A percentile compares a stretch with the other conserved stretches of the same genome.
These are phyloP conservation scores for Megalonaias nervosa DNA, from an alignment of 1,140 invertebrate species.

Conservation along the genomic window DNA sequence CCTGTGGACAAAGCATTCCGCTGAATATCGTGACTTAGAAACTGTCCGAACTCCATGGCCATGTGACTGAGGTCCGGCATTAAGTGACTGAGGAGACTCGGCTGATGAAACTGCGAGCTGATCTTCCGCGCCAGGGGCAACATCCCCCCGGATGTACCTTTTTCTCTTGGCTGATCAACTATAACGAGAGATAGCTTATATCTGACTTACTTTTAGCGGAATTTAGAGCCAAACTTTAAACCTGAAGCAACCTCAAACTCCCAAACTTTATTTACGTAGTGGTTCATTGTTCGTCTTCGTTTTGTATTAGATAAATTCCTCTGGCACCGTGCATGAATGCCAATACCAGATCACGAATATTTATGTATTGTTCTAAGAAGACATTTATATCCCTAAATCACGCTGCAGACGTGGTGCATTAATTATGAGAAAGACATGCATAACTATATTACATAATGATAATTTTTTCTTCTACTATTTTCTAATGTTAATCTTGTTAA, in stretches of 20 bases:
- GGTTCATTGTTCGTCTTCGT: no score
- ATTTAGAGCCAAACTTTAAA: neutral
- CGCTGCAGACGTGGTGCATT: no score
- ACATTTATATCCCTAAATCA: no score
- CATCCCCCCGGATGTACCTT: neutral
- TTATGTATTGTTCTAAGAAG: no score
- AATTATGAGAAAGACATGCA: no score
- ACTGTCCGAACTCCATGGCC: slow-evolving; percentile 50
- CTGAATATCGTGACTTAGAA: slow-evolving; percentile 51
- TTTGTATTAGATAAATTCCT: neutral
- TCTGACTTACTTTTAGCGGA: neutral
- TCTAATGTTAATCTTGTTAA: no score
- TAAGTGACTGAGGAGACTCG: neutral
- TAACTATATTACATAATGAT: no score
- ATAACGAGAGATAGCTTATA: neutral
- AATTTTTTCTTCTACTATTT: no score
- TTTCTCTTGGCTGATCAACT: slow-evolving; percentile 11
- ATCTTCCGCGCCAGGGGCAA: slow-evolving; percentile 37
- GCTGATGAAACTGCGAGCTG: slow-evolving; percentile 30
- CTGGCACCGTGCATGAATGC: neutral
- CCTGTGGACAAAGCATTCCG: slow-evolving; percentile 34
- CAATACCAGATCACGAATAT: neutral
- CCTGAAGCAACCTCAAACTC: neutral
- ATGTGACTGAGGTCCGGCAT: slow-evolving; percentile 17
- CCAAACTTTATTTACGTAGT: neutral